Base-by-base conservation (phyloP, 2,797 vertebrate genomes). In the Pteronotus mesoamericanus region DNA sequence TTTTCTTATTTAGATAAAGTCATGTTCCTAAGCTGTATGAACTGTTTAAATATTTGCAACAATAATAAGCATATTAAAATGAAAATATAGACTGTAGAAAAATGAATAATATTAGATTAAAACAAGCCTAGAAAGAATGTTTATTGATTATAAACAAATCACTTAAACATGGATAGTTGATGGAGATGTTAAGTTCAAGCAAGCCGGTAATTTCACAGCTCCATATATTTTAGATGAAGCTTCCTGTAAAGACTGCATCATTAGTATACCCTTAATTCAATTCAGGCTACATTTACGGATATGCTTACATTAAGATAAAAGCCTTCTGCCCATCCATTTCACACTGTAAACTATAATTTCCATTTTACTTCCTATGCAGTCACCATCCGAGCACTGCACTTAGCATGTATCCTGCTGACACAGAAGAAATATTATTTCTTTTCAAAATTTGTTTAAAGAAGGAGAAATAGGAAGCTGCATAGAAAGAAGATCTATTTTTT, bases 231-330 rank as follows among this genome's bases (percentile, higher is more conserved):
- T 72, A 94, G 93, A 89, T 84, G 93, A 92, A 87, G 84, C 57
- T 97, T 97, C 91, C 86, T 71, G 91, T 86, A 91, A 97, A 95
- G 86, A 77, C 29, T 83, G 77, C 59, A 61, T 93, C 83, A 82
- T 94, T 78, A 55, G 22, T 71, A 42, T 29, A 46, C 57, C 78
- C 83, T 89, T 93, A 96, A 80, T 94, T 96, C 86, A 90, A 68
- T 93, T 79, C 51, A 79, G 94, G 75, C 71, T 92, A 44, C 79
- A 84, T 78, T 97, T 96, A 77, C 0, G 55, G 95, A 64, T 39
- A 87, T 89, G 88, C 94, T 94, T 97, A 83, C 82, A 94, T 97
- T 94, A 97, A 95, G 95, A 94, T 97, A 93, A 98, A 97, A 95
- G 95, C 79, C 61, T 89, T 2, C 12, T 29, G 90, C 75, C 85